Evolutionary conservation across 2,888 invertebrate genomes (phyloP), one percentile per base, ranked within the genome.

Genomic region (Torymus auratus): DNA sequence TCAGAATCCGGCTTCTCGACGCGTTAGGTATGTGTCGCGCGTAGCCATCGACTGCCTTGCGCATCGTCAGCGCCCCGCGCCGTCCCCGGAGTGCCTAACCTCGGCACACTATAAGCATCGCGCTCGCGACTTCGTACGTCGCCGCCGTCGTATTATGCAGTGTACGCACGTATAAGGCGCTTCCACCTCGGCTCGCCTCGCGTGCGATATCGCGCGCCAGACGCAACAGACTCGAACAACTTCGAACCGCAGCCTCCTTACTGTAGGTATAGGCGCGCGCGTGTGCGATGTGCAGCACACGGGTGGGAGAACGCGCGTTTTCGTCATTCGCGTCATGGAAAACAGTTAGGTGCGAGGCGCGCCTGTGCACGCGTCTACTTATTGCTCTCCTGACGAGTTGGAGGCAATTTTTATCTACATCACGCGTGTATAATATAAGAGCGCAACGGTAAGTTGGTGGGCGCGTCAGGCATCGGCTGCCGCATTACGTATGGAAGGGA

Each of bases 161-260:
- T 80, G 77, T 65, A 68, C 78, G 80, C 82, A 82, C 82, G 82
- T 82, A 82, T 69, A 72, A 55, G 52, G 67, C 62, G 58, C 15
- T 73, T 68, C 73, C 70, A 52, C 50, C 10, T 58, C 28, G 65
- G 52, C 70, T 13, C n/a, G n/a, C 70, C 5, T 17, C 53, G 28
- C 55, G 5, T 28, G 2, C 55, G 53, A 55, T 71, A 74, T 64
- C 74, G 71, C 52, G 56, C 28, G 50, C 65, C 28, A 28, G 28
- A 28, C 28, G 58, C 67, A 70, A 65, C 74, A 75, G 78, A 67
- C 72, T 76, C 64, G 71, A 75, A 69, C 80, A 67, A 68, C 61
- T 74, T 73, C 69, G 77, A 20, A 72, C 15, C 10, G 28, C 28
- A 28, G 1, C 28, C 28, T 28, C 7, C 28, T 28, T 28, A 7